These are phyloP conservation scores for Catocala sponsa DNA, from an alignment of 2,888 invertebrate species.

Conservation along the genomic window DNA sequence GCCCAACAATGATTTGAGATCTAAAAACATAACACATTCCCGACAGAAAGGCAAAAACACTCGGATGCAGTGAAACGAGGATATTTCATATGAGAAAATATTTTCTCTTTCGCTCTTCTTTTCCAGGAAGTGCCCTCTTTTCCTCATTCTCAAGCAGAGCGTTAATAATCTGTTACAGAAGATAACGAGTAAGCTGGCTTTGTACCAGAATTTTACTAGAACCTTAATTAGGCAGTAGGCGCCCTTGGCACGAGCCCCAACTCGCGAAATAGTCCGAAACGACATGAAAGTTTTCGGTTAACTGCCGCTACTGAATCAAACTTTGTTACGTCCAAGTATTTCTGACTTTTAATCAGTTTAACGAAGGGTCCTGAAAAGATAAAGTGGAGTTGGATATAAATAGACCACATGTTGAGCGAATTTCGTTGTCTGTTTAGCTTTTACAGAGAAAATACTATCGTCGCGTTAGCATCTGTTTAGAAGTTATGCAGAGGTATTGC, in stretches of 20 bases:
- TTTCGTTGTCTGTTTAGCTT: neutral
- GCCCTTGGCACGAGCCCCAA: slow-evolving; percentile 40
- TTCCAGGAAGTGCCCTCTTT: slow-evolving; percentile 17
- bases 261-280: slow-evolving; percentile 35
- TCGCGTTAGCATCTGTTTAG: too few relatives aligned
- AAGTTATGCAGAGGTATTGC: too few relatives aligned
- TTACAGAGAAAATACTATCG: too few relatives aligned
- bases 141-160: slow-evolving; percentile 20
- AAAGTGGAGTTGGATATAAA: neutral
- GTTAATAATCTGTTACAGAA: slow-evolving; percentile 40
- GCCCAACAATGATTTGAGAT: too few relatives aligned
- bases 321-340: slow-evolving; percentile 32
- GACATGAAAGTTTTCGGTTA: slow-evolving; percentile 29
- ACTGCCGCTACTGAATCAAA: slow-evolving; percentile 34
- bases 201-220: slow-evolving; percentile 26
- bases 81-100: neutral
- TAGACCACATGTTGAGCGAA: slow-evolving; percentile 6
- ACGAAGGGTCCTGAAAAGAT: slow-evolving; percentile 21
- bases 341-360: slow-evolving; percentile 40
- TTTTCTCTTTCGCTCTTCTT: slow-evolving; percentile 18
- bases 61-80: too few relatives aligned
- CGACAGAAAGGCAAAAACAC: too few relatives aligned
- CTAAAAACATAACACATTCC: too few relatives aligned
- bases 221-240: slow-evolving; percentile 34
- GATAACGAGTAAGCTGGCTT: slow-evolving; percentile 35